Evolutionary conservation across 2,797 vertebrate genomes (phyloP), one percentile per base, ranked within the genome.

Genomic region (Etheostoma perlongum): DNA sequence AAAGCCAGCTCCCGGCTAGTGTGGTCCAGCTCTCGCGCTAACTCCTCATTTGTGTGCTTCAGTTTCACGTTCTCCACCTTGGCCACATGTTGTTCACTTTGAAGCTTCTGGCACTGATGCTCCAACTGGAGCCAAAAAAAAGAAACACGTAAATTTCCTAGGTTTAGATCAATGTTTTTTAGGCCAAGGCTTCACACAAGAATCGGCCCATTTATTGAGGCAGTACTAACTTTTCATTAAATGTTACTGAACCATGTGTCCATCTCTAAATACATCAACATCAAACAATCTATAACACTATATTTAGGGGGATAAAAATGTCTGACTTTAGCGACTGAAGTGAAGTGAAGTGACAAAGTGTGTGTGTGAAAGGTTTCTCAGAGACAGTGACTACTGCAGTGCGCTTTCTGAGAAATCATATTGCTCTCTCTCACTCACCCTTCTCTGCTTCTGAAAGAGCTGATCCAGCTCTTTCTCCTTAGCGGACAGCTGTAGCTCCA

Each of bases 391-490:
- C 19, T n/a, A n/a, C 49, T 47, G 9, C 57, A 65, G 10, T n/a
- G 48, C n/a, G 36, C 21, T 46, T 6, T 44, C 42, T 18, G 25
- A 47, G 19, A 42, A 64, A 65, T 44, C 1, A 0, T 19, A 46
- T 42, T 1, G 13, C 55, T 15, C 2, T 4, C n/a, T 47, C 33
- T 63, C 18, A 21, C 94, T 89, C 60, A 99, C 97, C 94, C 81
- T 85, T 86, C 88, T 96, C 94, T 99, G 97, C 71, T 97, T 98
- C 73, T 96, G 94, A 60, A 75, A 77, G 16, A 98, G 88, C 15
- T 95, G 92, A 4, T 98, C 96, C 81, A 98, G 88, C 62, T 99
- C 97, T 76, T 89, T 94, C 72, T 98, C 97, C 92, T 99, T 99
- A 36, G 84, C 85, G 19, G 83, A 87, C 58, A 99, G 95, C 84